Evolutionary conservation across 2,797 vertebrate species (phyloP), one percentile per base, ranked within the genome.

Genomic region (Clamator glandarius): DNA sequence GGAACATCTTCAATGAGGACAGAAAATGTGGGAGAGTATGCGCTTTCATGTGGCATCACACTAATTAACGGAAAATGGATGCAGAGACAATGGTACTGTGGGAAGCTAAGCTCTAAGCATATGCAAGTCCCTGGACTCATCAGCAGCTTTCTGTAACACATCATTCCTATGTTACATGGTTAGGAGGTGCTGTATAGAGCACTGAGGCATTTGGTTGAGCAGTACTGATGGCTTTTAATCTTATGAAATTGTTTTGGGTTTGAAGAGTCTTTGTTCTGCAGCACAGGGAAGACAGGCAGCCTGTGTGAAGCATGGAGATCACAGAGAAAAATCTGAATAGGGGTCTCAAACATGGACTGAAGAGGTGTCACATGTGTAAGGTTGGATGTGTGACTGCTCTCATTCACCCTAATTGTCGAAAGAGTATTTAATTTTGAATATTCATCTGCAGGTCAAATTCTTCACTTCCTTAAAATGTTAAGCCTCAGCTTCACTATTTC

Each of bases 11-110:
- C 85, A 88, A 62, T 76, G 64, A 76, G 25, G 25, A 90, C 7
- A 88, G 36, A 94, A 92, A 89, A 81, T 92, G 67, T 67, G 77
- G 85, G 91, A 84, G 29, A 93, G 57, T 64, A 62, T 50, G 33
- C 63, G 33, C 90, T 95, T 96, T 95, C 74, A 90, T 90, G 86
- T 83, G 85, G 59, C 24, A 55, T 88, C 51, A 57, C 74, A 59
- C 59, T 84, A 94, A 90, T 93, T 86, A 92, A 78, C n/a, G 70
- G 86, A 84, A 95, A 91, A 92, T 92, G 46, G 23, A 80, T 94
- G 66, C 73, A 91, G 76, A 92, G 69, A 75, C 93, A 92, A 95
- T 64, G 21, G 33, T 67, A 74, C 26, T 80, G 87, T 87, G 83
- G 64, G 90, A 95, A 93, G n/a, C 67, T 84, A 83, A 91, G 67